A percentile compares a stretch with the other conserved stretches of the same genome.
Conservation (phyloP, 2,113 vertebrate species). For the Electrona antarctica region DNA sequence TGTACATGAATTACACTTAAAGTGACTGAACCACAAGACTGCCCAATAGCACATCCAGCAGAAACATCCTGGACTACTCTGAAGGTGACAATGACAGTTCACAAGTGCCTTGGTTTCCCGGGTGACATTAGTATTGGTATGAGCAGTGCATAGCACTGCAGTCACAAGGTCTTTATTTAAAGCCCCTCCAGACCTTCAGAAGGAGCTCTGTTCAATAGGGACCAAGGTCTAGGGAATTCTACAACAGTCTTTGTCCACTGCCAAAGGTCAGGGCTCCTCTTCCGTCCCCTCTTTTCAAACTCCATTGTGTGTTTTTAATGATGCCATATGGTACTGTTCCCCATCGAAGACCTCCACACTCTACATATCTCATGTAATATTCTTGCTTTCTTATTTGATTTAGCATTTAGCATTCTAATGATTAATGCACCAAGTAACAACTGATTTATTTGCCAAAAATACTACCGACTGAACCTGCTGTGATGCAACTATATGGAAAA, state of each 20-base stretch:
- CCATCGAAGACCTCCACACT: slow-evolving; percentile 26
- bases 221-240: slow-evolving; percentile 48
- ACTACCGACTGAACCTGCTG: too few relatives aligned
- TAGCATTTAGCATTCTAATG: background rate
- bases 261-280: slow-evolving; percentile 69
- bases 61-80: slow-evolving; percentile 29
- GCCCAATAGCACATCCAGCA: slow-evolving; percentile 22
- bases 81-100: slow-evolving; percentile 20
- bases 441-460: too few relatives aligned
- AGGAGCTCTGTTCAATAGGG: slow-evolving; percentile 61
- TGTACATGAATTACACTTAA: slow-evolving; percentile 16
- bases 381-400: background rate
- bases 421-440: background rate
- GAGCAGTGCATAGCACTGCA: slow-evolving; percentile 33
- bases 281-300: slow-evolving; percentile 40
- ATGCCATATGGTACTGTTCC: slow-evolving; percentile 55
- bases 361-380: background rate
- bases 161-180: slow-evolving; percentile 67
- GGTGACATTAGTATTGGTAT: slow-evolving; percentile 59
- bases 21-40: slow-evolving; percentile 39
- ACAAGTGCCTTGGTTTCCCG: slow-evolving; percentile 61
- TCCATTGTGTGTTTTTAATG: slow-evolving; percentile 46
- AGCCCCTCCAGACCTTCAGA: slow-evolving; percentile 49
- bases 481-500: too few relatives aligned
- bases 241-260: slow-evolving; percentile 53